Percentiles rank a stretch among this genome's conserved stretches.
Conservation (phyloP, 1,140 invertebrate species). For the Eumeta japonica region DNA sequence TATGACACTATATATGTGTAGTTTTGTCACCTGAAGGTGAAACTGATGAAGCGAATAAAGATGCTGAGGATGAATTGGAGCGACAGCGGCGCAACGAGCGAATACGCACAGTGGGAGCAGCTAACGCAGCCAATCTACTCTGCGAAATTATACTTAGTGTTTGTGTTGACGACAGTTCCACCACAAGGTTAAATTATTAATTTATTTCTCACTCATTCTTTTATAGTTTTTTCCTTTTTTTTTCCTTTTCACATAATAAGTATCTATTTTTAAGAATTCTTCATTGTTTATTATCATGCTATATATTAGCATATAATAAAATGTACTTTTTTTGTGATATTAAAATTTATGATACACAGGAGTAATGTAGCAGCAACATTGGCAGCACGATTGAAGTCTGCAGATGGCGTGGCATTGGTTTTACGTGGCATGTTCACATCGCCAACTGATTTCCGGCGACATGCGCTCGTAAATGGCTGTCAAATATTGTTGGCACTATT, state of each 20-base stretch:
- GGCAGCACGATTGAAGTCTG: conserved; percentile 14
- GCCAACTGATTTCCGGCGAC: conserved; percentile 16
- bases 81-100: conserved; percentile 6
- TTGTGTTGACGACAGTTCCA: conserved; percentile 14
- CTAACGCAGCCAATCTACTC: conserved; percentile 31
- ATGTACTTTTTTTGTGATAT: too few species aligned
- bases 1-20: too few species aligned
- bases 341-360: too few species aligned
- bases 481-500: conserved; percentile 33
- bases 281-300: too few species aligned
- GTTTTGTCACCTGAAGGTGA: conserved; percentile 4
- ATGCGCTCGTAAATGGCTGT: conserved; percentile 32
- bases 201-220: background rate
- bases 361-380: conserved; percentile 12
- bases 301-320: too few species aligned
- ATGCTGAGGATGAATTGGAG: conserved; percentile 2
- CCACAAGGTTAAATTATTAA: conserved; percentile 9
- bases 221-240: background rate
- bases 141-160: conserved; percentile 23
- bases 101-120: conserved; percentile 19
- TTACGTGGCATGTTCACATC: conserved; percentile 39
- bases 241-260: too few species aligned
- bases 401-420: conserved; percentile 22
- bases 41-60: background rate
- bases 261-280: too few species aligned